Base-by-base conservation (phyloP, 92 coral and sea anemone species). In the Epizoanthus scotinus region DNA sequence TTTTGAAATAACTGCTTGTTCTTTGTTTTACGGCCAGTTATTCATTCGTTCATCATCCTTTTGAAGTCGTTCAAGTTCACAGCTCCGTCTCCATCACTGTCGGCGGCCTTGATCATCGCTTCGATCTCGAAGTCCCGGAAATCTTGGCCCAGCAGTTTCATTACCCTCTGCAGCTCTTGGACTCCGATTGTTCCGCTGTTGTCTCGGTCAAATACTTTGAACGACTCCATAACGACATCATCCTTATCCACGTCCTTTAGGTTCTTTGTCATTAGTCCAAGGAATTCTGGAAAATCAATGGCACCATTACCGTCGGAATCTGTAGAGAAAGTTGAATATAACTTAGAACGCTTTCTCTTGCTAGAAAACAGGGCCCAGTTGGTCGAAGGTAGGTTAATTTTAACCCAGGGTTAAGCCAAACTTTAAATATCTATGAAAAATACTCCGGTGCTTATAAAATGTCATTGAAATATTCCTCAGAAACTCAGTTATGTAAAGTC, bases 241-340 rank as follows among this genome's bases (percentile, higher is more conserved):
- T 90, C 97, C 10, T 93, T 94, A 67, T 93, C 97, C 5, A 89
- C 67, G 70, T 92, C 97, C 47, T 95, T 92, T 26, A 95, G 89
- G 70, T 95, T 93, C 68, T 84, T 88, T 4, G 95, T 90, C 91
- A 91, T 92, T 14, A 95, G 81, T 58, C 87, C 86, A 3, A 95
- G 89, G 73, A 95, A 95, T 80, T 95, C 97, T 8, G 98, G 98
- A 77, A 92, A 95, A 55, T 95, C 98, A 13, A 95, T 95, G 50
- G 98, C 98, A 0, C 97, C 98, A 74, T 95, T 95, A 4, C 98
- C 97, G 70, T 95, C 98, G 4, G 97, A 87, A 83, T 95, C 98
- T 95, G 60, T 44, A 71, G 38, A 47, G 29, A 2, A n/a, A 21
- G 17, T 36, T 0, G 36, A 28, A 52, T 28, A 54, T n/a, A n/a